Base-by-base conservation (phyloP, 2,888 invertebrate genomes). In the Smittia aterrima region DNA sequence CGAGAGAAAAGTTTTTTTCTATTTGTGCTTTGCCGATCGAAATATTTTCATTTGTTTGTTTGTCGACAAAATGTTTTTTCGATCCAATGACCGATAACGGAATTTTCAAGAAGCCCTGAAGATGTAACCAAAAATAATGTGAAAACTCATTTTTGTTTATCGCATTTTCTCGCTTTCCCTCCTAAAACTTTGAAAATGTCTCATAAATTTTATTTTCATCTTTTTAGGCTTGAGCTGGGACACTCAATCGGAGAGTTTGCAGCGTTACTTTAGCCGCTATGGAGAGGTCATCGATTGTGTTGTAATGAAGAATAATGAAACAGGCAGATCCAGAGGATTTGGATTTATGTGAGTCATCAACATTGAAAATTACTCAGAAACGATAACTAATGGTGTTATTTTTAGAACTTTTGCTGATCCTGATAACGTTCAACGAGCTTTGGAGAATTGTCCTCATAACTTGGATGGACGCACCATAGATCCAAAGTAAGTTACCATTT, bases 221-320 rank as follows among this genome's bases (percentile, higher is more conserved):
- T 27, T 70, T 53, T n/a, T 16, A 70, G 72, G 72, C 16, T 32
- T 72, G 24, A 72, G 72, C 62, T 72, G 72, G 72, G 72, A 72
- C 22, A 72, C 72, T 41, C 58, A 58, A 24, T 40, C 58, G 38
- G 72, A 72, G 20, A 72, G 62, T 62, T 22, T 83, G 22, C 83
- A 83, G 74, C 80, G 83, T 77, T 96, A 96, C 85, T 98, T 97
- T 83, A 91, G 92, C 79, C 91, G 95, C 77, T 98, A 94, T 85
- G 97, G 97, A 75, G 96, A 97, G 82, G 96, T 98, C 73, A 94
- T 96, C 78, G 97, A 98, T 85, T 96, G 96, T 83, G 96, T 97
- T 77, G 97, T 98, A 77, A 98, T 98, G 97, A 96, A 96, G 85
- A 97, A 97, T 85, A 94, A 93, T 80, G 95, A 96, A 84, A 96